Conservation (phyloP, 1,140 invertebrate species). For the Pachyrhynchus sulphureomaculatus region DNA sequence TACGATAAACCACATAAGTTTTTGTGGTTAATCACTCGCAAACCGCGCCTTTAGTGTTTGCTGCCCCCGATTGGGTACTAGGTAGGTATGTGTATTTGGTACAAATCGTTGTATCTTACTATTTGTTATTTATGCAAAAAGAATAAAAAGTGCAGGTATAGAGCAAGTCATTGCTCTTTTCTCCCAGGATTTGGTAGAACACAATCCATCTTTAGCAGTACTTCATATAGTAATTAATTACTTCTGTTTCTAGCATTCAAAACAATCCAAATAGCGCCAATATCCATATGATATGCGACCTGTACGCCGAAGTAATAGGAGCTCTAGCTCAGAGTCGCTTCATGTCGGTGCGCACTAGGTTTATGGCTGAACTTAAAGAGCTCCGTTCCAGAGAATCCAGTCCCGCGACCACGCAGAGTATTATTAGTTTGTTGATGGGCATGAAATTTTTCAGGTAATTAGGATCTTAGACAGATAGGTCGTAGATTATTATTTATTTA, state of each 20-base stretch:
- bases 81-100: no score
- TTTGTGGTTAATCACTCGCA: no score
- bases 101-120: no score
- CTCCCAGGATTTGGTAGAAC: not conserved
- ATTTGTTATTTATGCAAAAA: no score
- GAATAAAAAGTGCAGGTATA: no score
- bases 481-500: no score
- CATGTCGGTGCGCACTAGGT: slow-evolving; percentile 87
- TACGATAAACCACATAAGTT: no score
- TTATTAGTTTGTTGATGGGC: slow-evolving; percentile 97
- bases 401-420: slow-evolving; percentile 88
- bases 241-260: slow-evolving; percentile 63
- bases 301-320: slow-evolving; percentile 98
- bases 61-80: no score
- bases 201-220: not conserved
- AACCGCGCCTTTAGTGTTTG: no score
- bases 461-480: no score
- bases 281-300: slow-evolving; percentile 94
- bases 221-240: not conserved
- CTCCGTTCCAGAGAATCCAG: slow-evolving; percentile 82
- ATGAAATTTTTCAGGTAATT: slow-evolving; percentile 94
- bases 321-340: slow-evolving; percentile 96
- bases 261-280: slow-evolving; percentile 92
- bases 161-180: no score
- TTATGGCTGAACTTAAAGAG: slow-evolving; percentile 92